Base-by-base conservation (phyloP, 2,888 invertebrate genomes). In the Spodoptera exigua region DNA sequence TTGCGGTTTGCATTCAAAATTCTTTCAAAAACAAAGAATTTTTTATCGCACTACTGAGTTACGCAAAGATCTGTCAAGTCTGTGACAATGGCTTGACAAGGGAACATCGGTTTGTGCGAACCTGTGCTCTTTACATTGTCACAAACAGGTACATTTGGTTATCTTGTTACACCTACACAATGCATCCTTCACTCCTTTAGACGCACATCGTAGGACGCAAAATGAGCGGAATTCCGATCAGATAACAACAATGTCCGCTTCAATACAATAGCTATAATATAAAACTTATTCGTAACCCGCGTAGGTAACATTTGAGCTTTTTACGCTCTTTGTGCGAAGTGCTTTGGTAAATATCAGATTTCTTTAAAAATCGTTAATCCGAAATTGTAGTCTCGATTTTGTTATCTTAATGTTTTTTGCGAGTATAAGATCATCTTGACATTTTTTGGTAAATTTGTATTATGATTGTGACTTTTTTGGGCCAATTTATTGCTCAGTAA, bases 181-280 rank as follows among this genome's bases (percentile, higher is more conserved):
- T 86, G 76, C 80, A 59, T 59, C 75, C 78, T 88, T 92, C 85
- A 93, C 93, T 93, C 91, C 89, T 92, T 90, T 85, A 82, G 79
- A 82, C 75, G 75, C 51, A 51, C 51, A 27, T 12, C 35, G 16
- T 55, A 55, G 40, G 52, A 66, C 59, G 74, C 68, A 52, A 79
- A 79, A 80, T 81, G 82, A 85, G 88, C 88, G 91, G 85, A 92
- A 85, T 93, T 93, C 93, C 93, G 93, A 93, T 92, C 91, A 90
- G 91, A 92, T 92, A 92, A 85, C 89, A 84, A 72, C 72, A 78
- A 87, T 86, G 90, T 93, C 91, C 92, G 92, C 76, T 70, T 7
- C 63, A 54, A 82, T 84, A 88, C 87, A 90, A 90, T 78, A 73
- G 82, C 77, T n/a, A n/a, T n/a, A 78, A 87, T 85, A 74, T 81